These are phyloP conservation scores for Melanargia galathea DNA, from an alignment of 2,888 invertebrate species.

Conservation along the genomic window DNA sequence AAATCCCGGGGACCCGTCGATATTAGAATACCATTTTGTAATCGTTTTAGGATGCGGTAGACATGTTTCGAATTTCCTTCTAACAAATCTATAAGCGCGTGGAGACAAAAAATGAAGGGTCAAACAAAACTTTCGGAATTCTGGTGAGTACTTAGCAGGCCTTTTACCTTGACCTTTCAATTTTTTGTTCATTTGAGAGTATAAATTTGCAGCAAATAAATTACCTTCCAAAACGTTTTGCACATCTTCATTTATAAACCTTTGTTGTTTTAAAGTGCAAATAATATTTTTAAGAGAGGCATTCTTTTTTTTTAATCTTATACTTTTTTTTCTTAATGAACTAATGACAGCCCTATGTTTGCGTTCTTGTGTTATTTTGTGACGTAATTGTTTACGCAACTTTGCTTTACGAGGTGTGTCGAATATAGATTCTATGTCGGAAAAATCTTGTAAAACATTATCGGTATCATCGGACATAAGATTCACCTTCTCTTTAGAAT, in stretches of 20 bases:
- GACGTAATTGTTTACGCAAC: background rate
- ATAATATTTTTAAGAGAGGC: background rate
- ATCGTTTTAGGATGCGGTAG: background rate
- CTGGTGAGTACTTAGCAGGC: background rate
- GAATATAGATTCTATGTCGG: background rate
- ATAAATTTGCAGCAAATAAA: background rate
- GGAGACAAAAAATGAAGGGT: background rate
- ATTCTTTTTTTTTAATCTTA: background rate
- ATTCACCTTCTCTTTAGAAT: too few relatives aligned
- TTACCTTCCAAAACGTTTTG: background rate
- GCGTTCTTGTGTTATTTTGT: background rate
- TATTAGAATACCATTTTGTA: background rate
- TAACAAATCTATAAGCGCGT: background rate
- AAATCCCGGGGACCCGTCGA: background rate
- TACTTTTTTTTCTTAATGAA: background rate
- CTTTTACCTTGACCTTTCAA: background rate
- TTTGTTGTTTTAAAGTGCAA: background rate
- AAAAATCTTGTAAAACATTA: background rate
- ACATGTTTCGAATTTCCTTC: background rate
- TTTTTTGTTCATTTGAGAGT: background rate
- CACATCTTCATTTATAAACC: background rate
- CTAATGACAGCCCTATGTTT: background rate
- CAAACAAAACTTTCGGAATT: background rate
- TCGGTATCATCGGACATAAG: too few relatives aligned
- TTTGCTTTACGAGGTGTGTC: background rate